Conservation (phyloP, 2,888 invertebrate genomes). For the Dynastes hyllus region DNA sequence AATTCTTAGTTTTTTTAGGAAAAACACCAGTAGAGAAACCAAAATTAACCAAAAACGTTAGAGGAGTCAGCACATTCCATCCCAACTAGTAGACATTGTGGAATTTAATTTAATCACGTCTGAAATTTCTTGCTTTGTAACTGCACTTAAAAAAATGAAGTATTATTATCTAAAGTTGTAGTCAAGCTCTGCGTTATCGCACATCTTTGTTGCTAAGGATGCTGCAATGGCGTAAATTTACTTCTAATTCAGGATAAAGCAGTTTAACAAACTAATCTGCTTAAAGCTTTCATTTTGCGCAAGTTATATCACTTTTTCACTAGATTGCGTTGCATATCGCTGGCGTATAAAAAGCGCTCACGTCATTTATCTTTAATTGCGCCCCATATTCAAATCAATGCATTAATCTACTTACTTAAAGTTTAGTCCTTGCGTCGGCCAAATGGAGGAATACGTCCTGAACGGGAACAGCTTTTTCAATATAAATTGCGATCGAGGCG, state of each 20-base stretch:
- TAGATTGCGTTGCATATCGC: background rate
- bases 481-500: conserved; percentile 48
- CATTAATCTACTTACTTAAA: conserved; percentile 14
- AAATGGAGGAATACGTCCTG: conserved; percentile 4
- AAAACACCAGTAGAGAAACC: too few species aligned
- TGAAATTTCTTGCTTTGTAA: too few species aligned
- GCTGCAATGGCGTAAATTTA: too few species aligned
- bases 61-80: too few species aligned
- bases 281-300: background rate
- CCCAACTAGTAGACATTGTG: too few species aligned
- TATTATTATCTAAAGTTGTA: too few species aligned
- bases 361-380: background rate
- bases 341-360: background rate
- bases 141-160: too few species aligned
- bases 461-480: conserved; percentile 37
- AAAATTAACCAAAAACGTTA: too few species aligned
- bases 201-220: too few species aligned
- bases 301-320: background rate
- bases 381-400: conserved; percentile 21
- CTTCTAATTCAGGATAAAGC: background rate
- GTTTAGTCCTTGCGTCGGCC: background rate
- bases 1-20: too few species aligned
- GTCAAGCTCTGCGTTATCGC: too few species aligned
- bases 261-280: background rate
- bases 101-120: too few species aligned